Conservation (phyloP, 1,140 invertebrate genomes). For the Tyrophagus putrescentiae region DNA sequence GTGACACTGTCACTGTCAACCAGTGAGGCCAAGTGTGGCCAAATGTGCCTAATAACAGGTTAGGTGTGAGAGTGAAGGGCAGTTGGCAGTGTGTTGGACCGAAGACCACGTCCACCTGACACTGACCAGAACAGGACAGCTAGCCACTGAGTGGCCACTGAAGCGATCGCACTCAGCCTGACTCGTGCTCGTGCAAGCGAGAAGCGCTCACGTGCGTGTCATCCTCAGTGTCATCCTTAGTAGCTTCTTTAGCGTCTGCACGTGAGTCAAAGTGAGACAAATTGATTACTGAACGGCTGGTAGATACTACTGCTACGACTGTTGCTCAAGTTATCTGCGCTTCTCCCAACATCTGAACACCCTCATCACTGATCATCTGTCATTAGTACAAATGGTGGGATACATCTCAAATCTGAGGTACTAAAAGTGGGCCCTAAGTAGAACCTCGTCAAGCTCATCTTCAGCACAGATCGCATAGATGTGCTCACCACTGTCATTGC, state of each 20-base stretch:
- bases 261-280: slow-evolving; percentile 5
- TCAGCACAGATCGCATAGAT: too few relatives aligned
- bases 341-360: background rate
- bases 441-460: too few relatives aligned
- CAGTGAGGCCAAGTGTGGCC: too few relatives aligned
- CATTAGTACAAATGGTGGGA: too few relatives aligned
- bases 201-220: slow-evolving; percentile 5
- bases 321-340: background rate
- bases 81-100: too few relatives aligned
- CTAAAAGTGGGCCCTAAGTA: too few relatives aligned
- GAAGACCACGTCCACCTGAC: too few relatives aligned
- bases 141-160: too few relatives aligned
- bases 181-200: slow-evolving; percentile 2
- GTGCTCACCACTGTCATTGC: too few relatives aligned
- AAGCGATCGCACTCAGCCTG: background rate
- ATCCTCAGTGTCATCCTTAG: background rate
- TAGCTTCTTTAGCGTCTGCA: background rate
- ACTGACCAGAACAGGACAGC: too few relatives aligned
- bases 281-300: slow-evolving; percentile 2
- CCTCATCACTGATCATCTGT: background rate
- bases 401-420: background rate
- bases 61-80: background rate
- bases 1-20: too few relatives aligned
- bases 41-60: slow-evolving; percentile 3
- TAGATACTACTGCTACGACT: background rate